Evolutionary conservation across 2,888 invertebrate species (phyloP).

Genomic region (Malthinus flaveolus): DNA sequence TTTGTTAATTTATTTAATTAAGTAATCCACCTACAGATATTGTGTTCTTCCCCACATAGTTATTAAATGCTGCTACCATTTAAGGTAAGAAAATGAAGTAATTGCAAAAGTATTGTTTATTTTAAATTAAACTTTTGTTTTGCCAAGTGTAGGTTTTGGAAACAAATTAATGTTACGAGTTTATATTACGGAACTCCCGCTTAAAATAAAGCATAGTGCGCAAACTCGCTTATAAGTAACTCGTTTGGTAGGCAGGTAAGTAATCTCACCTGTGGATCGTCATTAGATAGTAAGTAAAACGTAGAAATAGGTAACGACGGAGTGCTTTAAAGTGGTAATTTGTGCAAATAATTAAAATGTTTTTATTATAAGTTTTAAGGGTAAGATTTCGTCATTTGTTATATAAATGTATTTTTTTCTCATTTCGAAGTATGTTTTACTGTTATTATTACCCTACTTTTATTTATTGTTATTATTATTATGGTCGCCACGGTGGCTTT

Average conservation of each 20-base stretch:
- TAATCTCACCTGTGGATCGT: constrained; percentile 32
- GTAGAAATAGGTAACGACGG: constrained; percentile 14
- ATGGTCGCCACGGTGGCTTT: constrained; percentile 50
- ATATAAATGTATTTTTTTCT: neutral
- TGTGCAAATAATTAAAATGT: constrained; percentile 21
- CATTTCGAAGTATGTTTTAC: constrained; percentile 18
- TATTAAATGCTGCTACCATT: no score
- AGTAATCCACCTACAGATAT: no score
- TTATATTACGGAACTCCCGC: constrained; percentile 7
- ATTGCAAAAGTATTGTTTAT: no score
- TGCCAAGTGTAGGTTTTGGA: no score
- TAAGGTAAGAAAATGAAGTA: no score
- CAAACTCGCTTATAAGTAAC: constrained; percentile 30
- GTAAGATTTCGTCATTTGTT: constrained; percentile 4
- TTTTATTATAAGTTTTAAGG: constrained; percentile 4
- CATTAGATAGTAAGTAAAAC: constrained; percentile 25
- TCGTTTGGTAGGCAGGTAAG: constrained; percentile 31
- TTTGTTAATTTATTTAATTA: no score
- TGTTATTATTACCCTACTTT: constrained; percentile 43
- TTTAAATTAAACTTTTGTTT: no score
- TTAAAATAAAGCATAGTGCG: constrained; percentile 19
- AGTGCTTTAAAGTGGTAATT: constrained; percentile 22
- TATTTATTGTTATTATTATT: constrained; percentile 37
- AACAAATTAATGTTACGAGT: neutral
- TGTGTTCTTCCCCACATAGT: no score